phyloP scores from a whole-genome alignment of 2,888 invertebrate genomes.

The Chymomyza caudatula region DNA sequence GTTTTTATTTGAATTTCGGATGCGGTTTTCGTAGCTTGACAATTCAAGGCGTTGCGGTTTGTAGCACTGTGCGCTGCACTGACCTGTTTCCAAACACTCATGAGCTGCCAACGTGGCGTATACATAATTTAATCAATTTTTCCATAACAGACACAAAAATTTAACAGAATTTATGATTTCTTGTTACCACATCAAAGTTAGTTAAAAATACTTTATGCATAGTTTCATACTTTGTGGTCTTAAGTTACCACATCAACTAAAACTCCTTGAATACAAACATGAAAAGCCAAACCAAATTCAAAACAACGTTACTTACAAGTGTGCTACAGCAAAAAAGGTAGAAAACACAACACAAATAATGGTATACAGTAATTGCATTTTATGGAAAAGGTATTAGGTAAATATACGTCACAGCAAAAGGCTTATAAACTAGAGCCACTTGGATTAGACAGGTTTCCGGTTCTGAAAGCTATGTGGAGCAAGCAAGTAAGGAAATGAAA shows the following conservation, averaged over 20 bases:
- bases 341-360: neutral
- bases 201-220: no score
- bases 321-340: neutral
- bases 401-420: neutral
- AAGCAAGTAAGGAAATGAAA: no score
- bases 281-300: neutral
- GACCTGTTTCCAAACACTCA: conserved; percentile 43
- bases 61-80: conserved; percentile 40
- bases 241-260: neutral
- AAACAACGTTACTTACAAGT: no score
- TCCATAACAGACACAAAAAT: neutral
- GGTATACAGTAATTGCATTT: conserved; percentile 47
- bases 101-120: no score
- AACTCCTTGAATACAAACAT: neutral
- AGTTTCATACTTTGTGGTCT: neutral
- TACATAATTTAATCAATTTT: neutral
- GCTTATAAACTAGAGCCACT: no score
- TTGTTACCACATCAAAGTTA: neutral
- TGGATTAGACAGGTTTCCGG: no score
- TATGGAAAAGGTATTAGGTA: conserved; percentile 63
- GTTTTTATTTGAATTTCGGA: conserved; percentile 53
- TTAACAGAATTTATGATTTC: neutral
- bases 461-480: no score
- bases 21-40: conserved; percentile 33
- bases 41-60: conserved; percentile 51